Base-by-base conservation (phyloP, 2,113 vertebrate species). In the Myiozetetes cayanensis region DNA sequence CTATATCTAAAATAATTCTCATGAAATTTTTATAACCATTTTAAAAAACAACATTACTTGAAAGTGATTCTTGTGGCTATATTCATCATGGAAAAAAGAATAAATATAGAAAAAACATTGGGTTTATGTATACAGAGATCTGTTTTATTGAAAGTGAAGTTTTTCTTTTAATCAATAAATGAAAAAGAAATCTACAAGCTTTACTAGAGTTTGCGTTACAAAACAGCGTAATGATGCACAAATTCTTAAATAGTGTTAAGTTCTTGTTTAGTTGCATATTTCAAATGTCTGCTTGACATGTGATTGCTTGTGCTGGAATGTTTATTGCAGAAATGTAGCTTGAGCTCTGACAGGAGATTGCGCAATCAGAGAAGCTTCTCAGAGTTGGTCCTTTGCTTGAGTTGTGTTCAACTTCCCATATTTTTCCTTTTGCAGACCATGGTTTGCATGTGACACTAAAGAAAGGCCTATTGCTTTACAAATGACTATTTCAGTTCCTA, bases 261-360 rank as follows among this genome's bases (percentile, higher is more conserved):
- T 98, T 98, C 98, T 98, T 97, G 98, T 98, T 98, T 96, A 97
- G 98, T 98, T 96, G 95, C 98, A 98, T 98, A 98, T 98, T 98
- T 98, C 97, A 98, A 98, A 98, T 99, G 97, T 98, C 98, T 98
- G 22, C 96, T 97, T 98, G 98, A 98, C 96, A n/a, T 98, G 98
- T 98, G 97, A 97, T 95, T 98, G 98, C 98, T 98, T 98, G 98
- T 97, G 97, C 78, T 96, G 98, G 98, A 98, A 98, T 98, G 97
- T 95, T 96, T 86, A 39, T 77, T 74, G 98, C 95, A 98, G 98
- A 98, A 95, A 95, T 96, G 92, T 94, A 97, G 97, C 85, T 93
- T 93, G 91, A 97, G 90, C 96, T 97, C 41, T 97, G 98, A 79
- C 97, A 97, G 97, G 98, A 98, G 98, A 90, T 98, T 98, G 98